Evolutionary conservation across 2,888 invertebrate species (phyloP).

Genomic region (Odontothrips loti): DNA sequence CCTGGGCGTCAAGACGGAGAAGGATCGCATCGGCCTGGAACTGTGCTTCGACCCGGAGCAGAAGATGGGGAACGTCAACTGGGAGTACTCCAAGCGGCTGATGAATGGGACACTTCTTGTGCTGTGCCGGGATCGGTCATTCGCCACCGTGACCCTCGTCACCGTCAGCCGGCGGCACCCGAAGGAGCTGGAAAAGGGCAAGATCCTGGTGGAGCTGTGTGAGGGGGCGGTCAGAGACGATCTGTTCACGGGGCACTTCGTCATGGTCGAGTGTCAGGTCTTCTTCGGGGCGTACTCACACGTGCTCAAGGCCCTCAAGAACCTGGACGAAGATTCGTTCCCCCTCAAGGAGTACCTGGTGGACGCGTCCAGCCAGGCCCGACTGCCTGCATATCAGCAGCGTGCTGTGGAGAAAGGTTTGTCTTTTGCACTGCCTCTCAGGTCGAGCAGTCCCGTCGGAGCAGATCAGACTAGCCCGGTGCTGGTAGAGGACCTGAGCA

Average conservation of each 20-base stretch:
- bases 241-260: neutral
- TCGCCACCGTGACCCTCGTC: neutral
- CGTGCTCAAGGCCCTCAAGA: neutral
- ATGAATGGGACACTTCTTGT: neutral
- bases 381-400: conserved; percentile 30
- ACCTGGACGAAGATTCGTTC: neutral
- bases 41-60: neutral
- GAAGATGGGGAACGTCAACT: neutral
- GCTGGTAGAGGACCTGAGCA: neutral
- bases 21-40: neutral
- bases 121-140: neutral
- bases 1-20: neutral
- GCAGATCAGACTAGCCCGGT: neutral
- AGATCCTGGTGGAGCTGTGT: neutral
- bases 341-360: neutral
- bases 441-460: neutral
- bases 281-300: neutral
- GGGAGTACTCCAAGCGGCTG: neutral
- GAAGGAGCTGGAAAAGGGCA: neutral
- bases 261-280: neutral
- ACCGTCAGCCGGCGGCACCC: neutral
- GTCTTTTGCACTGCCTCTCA: neutral
- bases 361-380: neutral
- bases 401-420: conserved; percentile 42
- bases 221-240: neutral